A percentile compares a stretch with the other conserved stretches of the same genome.
These are phyloP conservation scores for Molossus molossus DNA, from an alignment of 2,797 vertebrate genomes.

Conservation along the genomic window DNA sequence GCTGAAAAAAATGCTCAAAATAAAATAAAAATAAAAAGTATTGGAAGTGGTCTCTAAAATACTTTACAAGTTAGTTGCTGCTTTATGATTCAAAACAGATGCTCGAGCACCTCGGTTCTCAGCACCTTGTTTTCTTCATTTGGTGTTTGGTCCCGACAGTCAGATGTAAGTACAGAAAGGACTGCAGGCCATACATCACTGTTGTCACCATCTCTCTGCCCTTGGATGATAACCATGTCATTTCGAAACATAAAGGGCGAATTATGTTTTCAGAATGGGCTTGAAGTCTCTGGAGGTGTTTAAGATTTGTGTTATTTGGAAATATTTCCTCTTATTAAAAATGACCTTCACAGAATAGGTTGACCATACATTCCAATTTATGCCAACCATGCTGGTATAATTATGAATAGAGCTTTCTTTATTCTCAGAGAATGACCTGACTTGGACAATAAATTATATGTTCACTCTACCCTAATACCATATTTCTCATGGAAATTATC, in stretches of 20 bases:
- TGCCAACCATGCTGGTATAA: neutral
- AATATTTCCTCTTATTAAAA: neutral
- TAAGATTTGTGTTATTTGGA: constrained; percentile 23
- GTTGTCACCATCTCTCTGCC: neutral
- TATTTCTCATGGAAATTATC: neutral
- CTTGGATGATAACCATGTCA: neutral
- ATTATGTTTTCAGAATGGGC: neutral
- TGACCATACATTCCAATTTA: neutral
- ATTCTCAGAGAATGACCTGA: neutral
- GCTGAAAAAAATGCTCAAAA: neutral
- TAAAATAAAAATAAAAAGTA: neutral
- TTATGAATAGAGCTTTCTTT: neutral
- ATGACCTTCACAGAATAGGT: neutral
- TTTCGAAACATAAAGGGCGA: neutral
- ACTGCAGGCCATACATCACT: neutral
- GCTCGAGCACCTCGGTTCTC: neutral
- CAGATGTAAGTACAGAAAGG: neutral
- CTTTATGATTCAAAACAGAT: neutral
- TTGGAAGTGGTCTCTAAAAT: constrained; percentile 28
- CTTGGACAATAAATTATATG: neutral
- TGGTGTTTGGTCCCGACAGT: neutral
- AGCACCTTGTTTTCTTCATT: neutral
- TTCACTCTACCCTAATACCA: neutral
- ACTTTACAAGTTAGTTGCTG: constrained; percentile 43
- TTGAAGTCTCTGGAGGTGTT: neutral